Percentiles rank a stretch among this genome's conserved stretches.
These are phyloP conservation scores for Leptinotarsa haldemani DNA, from an alignment of 2,888 invertebrate genomes.

Conservation along the genomic window DNA sequence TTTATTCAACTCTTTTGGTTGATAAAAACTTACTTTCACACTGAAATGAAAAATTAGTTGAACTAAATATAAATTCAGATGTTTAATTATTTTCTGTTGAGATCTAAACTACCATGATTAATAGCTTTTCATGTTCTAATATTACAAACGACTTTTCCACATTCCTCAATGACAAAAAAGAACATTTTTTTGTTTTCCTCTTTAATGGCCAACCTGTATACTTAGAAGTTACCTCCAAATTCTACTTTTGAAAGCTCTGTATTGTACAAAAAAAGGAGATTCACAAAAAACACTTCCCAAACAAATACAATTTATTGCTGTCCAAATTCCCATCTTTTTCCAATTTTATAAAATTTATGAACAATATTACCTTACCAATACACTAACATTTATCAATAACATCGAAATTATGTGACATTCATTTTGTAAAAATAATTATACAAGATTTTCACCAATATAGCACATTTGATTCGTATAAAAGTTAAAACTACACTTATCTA, in stretches of 20 bases:
- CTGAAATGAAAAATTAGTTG: too few relatives aligned
- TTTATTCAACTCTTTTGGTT: too few relatives aligned
- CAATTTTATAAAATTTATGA: constrained; percentile 14
- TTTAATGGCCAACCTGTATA: background rate
- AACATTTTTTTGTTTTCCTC: too few relatives aligned
- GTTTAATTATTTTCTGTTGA: too few relatives aligned
- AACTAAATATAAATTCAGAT: too few relatives aligned
- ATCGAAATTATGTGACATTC: constrained; percentile 21
- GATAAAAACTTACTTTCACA: too few relatives aligned
- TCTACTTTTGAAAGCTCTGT: background rate
- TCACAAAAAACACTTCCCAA: constrained; percentile 23
- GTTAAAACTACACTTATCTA: constrained; percentile 12
- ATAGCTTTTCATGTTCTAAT: too few relatives aligned
- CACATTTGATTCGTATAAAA: constrained; percentile 18
- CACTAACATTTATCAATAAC: constrained; percentile 25
- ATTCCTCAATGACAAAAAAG: background rate
- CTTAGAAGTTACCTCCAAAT: background rate
- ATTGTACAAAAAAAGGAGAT: background rate
- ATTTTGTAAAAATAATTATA: constrained; percentile 35
- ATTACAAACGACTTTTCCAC: too few relatives aligned
- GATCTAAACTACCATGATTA: too few relatives aligned
- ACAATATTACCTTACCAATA: constrained; percentile 11
- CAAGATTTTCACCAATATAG: constrained; percentile 12
- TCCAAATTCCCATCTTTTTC: constrained; percentile 35
- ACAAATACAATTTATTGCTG: constrained; percentile 42